Evolutionary conservation across 2,797 vertebrate genomes (phyloP), one percentile per base, ranked within the genome.

Genomic region (Myotis daubentonii): DNA sequence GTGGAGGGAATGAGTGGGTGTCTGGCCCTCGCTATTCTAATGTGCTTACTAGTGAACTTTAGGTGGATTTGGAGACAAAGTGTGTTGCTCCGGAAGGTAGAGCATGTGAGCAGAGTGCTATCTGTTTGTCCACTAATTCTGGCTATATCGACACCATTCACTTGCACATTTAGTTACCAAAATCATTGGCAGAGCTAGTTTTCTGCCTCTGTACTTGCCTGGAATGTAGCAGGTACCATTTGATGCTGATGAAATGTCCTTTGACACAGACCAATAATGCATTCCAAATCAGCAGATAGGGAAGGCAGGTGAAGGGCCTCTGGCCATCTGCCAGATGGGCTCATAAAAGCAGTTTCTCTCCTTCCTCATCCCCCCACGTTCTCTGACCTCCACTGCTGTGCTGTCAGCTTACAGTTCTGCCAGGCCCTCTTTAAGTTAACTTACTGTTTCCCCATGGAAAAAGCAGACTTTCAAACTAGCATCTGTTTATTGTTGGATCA

Each of bases 61-160:
- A 8, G 49, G 19, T 53, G 71, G 30, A 8, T 16, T 1, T 51
- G 75, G 51, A 78, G 60, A 72, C 36, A 20, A 8, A 1, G 22
- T 5, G 6, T 8, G 0, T 28, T 23, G 28, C 44, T 75, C 23
- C 7, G 8, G 62, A 47, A 8, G 2, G 55, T 1, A 4, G 2
- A 6, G 16, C 1, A 1, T 2, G 3, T 4, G 28, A 6, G 28
- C 65, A n/a, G 25, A 17, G 47, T 2, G 3, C 38, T 7, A 0
- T 6, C 66, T 79, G 22, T 76, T 22, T 36, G 16, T 22, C 60
- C 4, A 9, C 1, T 4, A 17, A 0, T 13, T 13, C 76, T 19
- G 13, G 30, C 28, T 49, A 13, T 30, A 1, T 3, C 5, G 1
- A 44, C 1, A 0, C 0, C 8, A 0, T 30, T 17, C 7, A 15